Base-by-base conservation (phyloP, 1,140 invertebrate genomes). In the Caenorhabditis brenneri region DNA sequence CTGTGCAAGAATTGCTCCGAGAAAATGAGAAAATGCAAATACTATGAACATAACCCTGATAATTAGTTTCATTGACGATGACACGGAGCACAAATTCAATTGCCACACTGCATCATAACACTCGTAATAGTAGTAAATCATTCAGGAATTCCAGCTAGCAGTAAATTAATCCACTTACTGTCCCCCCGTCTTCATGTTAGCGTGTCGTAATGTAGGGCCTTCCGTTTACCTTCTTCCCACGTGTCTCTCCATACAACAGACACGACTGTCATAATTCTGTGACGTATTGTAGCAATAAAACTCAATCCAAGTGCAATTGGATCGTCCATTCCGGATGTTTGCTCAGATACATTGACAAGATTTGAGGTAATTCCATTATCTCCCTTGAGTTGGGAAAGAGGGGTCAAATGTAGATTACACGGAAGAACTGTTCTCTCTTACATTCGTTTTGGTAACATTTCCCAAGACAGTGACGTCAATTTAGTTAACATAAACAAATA, bases 101-200 rank as follows among this genome's bases (percentile, higher is more conserved):
- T 74, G 33, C 65, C n/a, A 46, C 53, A 74, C 58, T 33, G 22
- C 53, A 58, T 65, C 58, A 65, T 65, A 65, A 65, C 58, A 65
- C 55, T 58, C 29, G 24, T 58, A 36, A 7, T 42, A 74, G 22
- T 42, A 74, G 19, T 65, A 65, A 65, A 65, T 65, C 58, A 65
- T 36, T 19, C 1, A 65, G 16, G 27, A 65, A 27, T 55, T 29
- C 58, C 4, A 29, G 22, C 24, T 2, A 42, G 36, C n/a, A 31
- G 36, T 42, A 42, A 74, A 74, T 42, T 74, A 74, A 74, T 74
- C 65, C n/a, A 74, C 65, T 74, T 46, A 46, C 31, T 2, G 9
- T 16, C 31, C 31, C 58, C 19, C 31, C 16, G 9, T n/a, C 19
- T n/a, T 36, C 27, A 1, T 29, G n/a, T 16, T 5, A 1, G 6